A percentile compares a stretch with the other conserved stretches of the same genome.
phyloP scores from a whole-genome alignment of 1,140 invertebrate species.

The Protaetia brevitarsis region DNA sequence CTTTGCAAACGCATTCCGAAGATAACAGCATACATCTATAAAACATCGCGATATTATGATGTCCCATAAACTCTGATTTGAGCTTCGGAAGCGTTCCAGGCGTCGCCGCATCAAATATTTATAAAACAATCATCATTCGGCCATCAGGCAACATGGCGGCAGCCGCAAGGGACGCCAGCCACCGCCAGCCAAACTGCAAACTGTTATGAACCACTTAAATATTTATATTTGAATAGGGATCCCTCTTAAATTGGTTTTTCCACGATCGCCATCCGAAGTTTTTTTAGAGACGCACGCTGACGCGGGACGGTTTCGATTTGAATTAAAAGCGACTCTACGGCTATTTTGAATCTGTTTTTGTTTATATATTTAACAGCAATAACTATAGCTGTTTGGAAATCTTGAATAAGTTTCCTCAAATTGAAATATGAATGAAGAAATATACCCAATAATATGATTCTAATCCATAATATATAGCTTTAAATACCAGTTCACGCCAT shows the following conservation, averaged over 20 bases:
- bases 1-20: constrained; percentile 32
- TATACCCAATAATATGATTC: too few relatives aligned
- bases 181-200: constrained; percentile 41
- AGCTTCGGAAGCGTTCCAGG: constrained; percentile 37
- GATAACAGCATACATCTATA: constrained; percentile 46
- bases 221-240: constrained; percentile 51
- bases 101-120: constrained; percentile 46
- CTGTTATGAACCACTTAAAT: constrained; percentile 50
- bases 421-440: too few relatives aligned
- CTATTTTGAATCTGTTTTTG: not conserved
- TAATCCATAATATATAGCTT: too few relatives aligned
- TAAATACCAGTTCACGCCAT: too few relatives aligned
- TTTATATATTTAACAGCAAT: not conserved
- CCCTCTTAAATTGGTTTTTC: constrained; percentile 47
- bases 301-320: not conserved
- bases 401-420: too few relatives aligned
- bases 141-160: constrained; percentile 50
- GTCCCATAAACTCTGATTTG: constrained; percentile 50
- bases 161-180: constrained; percentile 36
- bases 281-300: not conserved
- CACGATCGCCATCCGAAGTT: not conserved
- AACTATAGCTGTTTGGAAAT: too few relatives aligned
- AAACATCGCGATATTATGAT: constrained; percentile 49
- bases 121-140: constrained; percentile 52
- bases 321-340: not conserved